Percentiles rank a stretch among this genome's conserved stretches.
phyloP scores from a whole-genome alignment of 2,888 invertebrate genomes.

The Xestoiulus laeticollis region DNA sequence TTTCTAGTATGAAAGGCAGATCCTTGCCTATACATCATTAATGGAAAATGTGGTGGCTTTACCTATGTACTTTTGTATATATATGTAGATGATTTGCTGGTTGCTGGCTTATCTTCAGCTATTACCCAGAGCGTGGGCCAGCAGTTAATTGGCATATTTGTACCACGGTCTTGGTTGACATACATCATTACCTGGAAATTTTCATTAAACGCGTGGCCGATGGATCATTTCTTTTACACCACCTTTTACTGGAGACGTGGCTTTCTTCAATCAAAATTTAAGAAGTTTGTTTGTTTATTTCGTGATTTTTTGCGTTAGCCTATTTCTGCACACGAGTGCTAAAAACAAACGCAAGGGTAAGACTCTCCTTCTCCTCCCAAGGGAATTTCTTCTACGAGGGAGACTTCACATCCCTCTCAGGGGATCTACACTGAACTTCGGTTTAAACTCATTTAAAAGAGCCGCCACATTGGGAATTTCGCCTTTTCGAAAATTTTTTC shows the following conservation, averaged over 20 bases:
- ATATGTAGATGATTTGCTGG: not conserved
- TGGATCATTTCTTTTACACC: not conserved
- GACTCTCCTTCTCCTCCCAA: too few species aligned
- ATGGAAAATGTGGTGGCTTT: not conserved
- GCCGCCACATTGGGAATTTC: too few species aligned
- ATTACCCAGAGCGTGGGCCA: not conserved
- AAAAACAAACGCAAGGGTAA: too few species aligned
- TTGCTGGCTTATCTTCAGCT: not conserved
- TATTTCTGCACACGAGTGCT: too few species aligned
- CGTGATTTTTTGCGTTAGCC: too few species aligned
- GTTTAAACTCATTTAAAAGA: too few species aligned
- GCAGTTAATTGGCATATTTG: not conserved
- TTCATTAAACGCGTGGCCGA: not conserved
- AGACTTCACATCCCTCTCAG: too few species aligned
- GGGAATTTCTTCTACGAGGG: too few species aligned
- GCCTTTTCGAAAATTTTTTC: too few species aligned
- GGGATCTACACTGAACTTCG: too few species aligned
- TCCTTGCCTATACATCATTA: not conserved
- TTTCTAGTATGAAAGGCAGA: not conserved
- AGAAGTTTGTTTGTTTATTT: too few species aligned
- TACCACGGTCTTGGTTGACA: not conserved
- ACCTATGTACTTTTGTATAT: not conserved
- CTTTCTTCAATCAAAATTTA: not conserved
- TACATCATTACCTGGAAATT: not conserved
- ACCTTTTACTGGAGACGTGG: not conserved